Percentiles rank a stretch among this genome's conserved stretches.
These are phyloP conservation scores for Nemopilema nomurai DNA, from an alignment of 30 jellyfish, hydroid and myxozoan species.

Conservation along the genomic window DNA sequence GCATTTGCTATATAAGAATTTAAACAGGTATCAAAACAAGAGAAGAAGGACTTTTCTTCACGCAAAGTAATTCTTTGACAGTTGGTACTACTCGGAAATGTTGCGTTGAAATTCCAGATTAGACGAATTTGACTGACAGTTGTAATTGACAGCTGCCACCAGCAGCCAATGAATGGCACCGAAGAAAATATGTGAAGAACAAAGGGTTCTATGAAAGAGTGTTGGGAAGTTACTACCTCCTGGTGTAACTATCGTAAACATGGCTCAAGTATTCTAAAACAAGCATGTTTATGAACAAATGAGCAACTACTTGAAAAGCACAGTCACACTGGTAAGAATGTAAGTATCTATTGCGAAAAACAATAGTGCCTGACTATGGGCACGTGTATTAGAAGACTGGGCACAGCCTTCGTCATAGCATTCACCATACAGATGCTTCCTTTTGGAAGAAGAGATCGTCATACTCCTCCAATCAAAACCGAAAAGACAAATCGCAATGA, in stretches of 20 bases:
- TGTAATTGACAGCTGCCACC: background rate
- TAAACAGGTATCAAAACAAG: too few relatives aligned
- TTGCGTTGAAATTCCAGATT: background rate
- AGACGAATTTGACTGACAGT: background rate
- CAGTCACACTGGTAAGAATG: constrained; percentile 29
- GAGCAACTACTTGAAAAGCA: background rate
- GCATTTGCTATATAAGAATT: too few relatives aligned
- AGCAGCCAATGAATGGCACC: background rate
- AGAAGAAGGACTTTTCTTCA: too few relatives aligned
- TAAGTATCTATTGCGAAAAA: background rate
- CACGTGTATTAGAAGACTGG: background rate
- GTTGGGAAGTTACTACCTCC: too few relatives aligned
- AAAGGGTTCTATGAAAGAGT: background rate
- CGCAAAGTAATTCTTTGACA: too few relatives aligned
- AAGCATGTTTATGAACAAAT: background rate
- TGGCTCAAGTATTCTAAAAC: background rate
- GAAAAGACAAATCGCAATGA: background rate
- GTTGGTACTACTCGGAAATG: too few relatives aligned
- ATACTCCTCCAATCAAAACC: background rate
- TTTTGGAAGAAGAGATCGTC: background rate
- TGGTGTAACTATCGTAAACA: constrained; percentile 16
- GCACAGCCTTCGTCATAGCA: background rate
- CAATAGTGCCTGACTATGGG: background rate
- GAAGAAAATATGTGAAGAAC: background rate
- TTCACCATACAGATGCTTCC: background rate